phyloP scores from a whole-genome alignment of 1,140 invertebrate genomes.

The Papilio dardanus region DNA sequence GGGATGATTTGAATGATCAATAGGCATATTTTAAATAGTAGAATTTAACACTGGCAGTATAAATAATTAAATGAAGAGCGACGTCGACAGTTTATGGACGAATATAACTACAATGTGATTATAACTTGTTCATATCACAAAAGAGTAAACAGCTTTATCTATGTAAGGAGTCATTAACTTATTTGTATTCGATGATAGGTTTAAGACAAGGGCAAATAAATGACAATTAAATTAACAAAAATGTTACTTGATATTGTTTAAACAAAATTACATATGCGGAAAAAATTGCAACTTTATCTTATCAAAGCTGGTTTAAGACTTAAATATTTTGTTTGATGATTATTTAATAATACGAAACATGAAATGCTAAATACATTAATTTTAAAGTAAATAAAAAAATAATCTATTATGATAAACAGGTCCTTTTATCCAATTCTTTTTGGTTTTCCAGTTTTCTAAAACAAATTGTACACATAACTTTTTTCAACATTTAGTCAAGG shows the following conservation, averaged over 20 bases:
- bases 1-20: conserved; percentile 43
- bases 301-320: not conserved
- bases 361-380: not conserved
- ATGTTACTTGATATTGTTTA: conserved; percentile 18
- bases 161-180: conserved; percentile 60
- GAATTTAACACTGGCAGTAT: not conserved
- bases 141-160: conserved; percentile 72
- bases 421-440: too few species aligned
- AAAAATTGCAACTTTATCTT: conserved; percentile 4
- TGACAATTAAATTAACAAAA: conserved; percentile 31
- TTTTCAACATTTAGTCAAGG: too few species aligned
- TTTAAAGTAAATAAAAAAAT: too few species aligned
- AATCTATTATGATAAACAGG: too few species aligned
- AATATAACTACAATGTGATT: conserved; percentile 28
- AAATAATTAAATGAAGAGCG: conserved; percentile 4
- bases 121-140: conserved; percentile 34
- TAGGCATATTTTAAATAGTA: conserved; percentile 40
- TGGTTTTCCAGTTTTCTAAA: too few species aligned
- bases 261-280: not conserved
- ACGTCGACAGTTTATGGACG: not conserved
- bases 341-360: not conserved
- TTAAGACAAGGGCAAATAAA: conserved; percentile 43
- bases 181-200: conserved; percentile 42
- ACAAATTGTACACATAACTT: too few species aligned
- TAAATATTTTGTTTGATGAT: conserved; percentile 19